phyloP scores from a whole-genome alignment of 2,113 vertebrate genomes.

The Phoenicopterus ruber region DNA sequence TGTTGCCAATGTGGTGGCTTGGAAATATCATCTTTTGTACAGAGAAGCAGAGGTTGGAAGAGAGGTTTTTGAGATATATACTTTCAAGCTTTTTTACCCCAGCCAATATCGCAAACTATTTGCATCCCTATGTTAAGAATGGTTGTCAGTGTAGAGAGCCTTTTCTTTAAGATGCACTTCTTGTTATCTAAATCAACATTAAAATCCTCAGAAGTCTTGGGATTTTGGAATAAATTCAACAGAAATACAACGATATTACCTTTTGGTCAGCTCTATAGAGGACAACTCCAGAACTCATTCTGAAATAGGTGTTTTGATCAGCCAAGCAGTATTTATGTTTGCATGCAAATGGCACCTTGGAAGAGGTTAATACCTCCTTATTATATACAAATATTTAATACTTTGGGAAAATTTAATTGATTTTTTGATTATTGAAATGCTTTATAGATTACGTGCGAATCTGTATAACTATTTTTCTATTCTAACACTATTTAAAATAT shows the following conservation, averaged over 20 bases:
- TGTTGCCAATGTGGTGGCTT: background rate
- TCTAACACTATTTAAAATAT: background rate
- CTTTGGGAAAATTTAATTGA: background rate
- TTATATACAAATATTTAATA: background rate
- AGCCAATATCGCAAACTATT: background rate
- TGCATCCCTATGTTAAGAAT: background rate
- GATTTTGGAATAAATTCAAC: background rate
- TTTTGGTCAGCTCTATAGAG: background rate
- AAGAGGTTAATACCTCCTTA: background rate
- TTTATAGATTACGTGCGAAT: background rate
- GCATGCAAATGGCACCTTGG: background rate
- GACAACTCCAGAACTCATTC: background rate
- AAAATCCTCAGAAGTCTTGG: background rate
- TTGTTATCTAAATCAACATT: background rate
- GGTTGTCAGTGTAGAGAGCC: background rate
- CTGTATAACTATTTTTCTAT: background rate
- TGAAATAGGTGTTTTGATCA: background rate
- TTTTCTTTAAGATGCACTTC: background rate
- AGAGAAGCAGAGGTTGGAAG: background rate
- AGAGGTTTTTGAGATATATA: background rate
- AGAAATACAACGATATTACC: background rate
- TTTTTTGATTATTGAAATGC: background rate
- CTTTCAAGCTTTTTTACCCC: background rate
- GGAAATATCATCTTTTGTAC: background rate
- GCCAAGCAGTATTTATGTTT: background rate